Base-by-base conservation (phyloP, 2,888 invertebrate genomes). In the Cerastis leucographa region DNA sequence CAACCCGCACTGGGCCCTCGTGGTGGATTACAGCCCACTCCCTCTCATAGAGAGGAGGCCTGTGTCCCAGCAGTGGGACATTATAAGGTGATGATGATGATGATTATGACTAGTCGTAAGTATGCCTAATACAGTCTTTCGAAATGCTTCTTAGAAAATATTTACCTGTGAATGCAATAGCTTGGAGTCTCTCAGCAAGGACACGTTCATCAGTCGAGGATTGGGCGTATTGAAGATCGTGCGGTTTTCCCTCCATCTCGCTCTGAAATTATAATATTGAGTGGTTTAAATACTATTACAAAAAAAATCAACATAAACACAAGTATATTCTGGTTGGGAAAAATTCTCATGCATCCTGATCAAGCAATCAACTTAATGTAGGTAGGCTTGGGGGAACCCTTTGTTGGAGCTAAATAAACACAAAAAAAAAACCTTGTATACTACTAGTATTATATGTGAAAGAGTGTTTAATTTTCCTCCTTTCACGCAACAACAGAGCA, bases 191-290 rank as follows among this genome's bases (percentile, higher is more conserved):
- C 98, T 97, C 90, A 99, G 95, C 88, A 99, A 94, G 6, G 98
- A 98, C 42, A 98, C 99, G 94, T 99, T 99, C 99, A 99, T 99
- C 95, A 99, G 97, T 79, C 99, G 97, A 79, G 99, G 99, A 94
- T 99, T 99, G 46, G 99, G 99, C 71, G 99, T 99, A 95, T 99
- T 99, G 97, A 99, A 99, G 91, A 99, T 99, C 54, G 99, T 98
- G 44, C 99, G 97, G 93, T 98, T 99, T 91, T 99, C 99, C 89
- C 98, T 97, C 98, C 99, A 99, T 92, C 99, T 97, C 49, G 99
- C 99, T 94, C 99, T 99, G 97, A 76, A 97, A 97, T 35, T 4
- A 29, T 22, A n/a, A 22, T 12, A 14, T 19, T 66, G 14, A 22
- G 0, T 14, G 4, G 25, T 46, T 40, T n/a, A n/a, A 54, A 17